Conservation (phyloP, 2,797 vertebrate species). For the Acanthis flammea region DNA sequence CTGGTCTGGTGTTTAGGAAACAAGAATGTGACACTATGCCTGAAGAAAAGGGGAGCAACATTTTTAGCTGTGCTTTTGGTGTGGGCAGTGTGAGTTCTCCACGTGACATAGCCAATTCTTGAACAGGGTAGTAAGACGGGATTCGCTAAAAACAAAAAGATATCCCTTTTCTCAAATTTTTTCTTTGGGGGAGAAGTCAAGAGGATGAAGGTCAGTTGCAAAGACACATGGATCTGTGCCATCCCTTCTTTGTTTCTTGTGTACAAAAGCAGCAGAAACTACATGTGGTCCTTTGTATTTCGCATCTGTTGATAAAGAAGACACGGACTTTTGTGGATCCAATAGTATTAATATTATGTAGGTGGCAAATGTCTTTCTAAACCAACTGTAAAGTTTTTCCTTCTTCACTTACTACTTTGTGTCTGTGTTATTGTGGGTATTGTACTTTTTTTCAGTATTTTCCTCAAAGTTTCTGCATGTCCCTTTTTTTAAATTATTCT, state of each 20-base stretch:
- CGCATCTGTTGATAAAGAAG: background rate
- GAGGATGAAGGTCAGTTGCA: background rate
- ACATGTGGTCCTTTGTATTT: background rate
- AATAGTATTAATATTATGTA: background rate
- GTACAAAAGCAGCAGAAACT: background rate
- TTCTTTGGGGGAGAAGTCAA: background rate
- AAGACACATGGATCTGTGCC: fast-evolving
- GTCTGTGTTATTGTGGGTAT: background rate
- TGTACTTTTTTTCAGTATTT: background rate
- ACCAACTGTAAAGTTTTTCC: background rate
- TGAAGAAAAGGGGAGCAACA: background rate
- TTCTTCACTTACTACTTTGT: background rate
- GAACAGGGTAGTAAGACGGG: background rate
- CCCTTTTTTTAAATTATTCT: background rate
- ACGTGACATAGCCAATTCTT: background rate
- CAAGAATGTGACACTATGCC: background rate
- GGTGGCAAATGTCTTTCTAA: background rate
- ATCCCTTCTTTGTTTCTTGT: background rate
- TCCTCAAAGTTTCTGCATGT: background rate
- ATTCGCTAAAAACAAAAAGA: background rate
- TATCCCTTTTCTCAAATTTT: background rate
- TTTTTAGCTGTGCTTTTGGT: background rate
- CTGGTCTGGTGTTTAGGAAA: background rate
- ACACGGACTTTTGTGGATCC: background rate
- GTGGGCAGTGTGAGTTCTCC: background rate